Evolutionary conservation across 2,113 vertebrate species (phyloP).

Genomic region (Gambusia holbrooki): DNA sequence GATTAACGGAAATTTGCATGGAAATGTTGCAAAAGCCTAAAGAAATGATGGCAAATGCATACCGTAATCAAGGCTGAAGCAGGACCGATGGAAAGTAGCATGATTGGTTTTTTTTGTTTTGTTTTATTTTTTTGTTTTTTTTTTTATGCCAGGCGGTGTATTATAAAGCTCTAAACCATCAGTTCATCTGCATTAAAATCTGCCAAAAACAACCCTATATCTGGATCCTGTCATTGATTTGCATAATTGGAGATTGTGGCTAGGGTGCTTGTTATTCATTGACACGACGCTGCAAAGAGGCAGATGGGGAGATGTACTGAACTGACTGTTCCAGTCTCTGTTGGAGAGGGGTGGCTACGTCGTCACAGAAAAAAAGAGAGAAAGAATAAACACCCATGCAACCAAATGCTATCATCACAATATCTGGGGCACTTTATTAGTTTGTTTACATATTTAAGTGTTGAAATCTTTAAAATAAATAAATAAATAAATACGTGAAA

Average conservation of each 20-base stretch:
- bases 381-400: constrained; percentile 17
- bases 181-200: constrained; percentile 69
- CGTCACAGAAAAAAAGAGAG: constrained; percentile 3
- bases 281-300: constrained; percentile 60
- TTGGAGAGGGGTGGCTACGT: constrained; percentile 15
- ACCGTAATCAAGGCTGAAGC: not conserved
- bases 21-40: not conserved
- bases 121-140: not conserved
- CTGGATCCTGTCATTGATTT: constrained; percentile 60
- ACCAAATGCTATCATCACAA: constrained; percentile 15
- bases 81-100: not conserved
- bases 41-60: not conserved
- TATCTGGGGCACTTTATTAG: constrained; percentile 12
- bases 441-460: constrained; percentile 13
- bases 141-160: constrained; percentile 24
- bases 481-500: constrained; percentile 13
- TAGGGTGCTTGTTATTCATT: constrained; percentile 69
- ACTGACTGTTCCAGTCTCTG: constrained; percentile 66
- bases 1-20: not conserved
- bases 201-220: constrained; percentile 60
- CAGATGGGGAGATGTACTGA: constrained; percentile 68
- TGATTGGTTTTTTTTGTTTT: not conserved
- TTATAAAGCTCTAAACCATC: constrained; percentile 57
- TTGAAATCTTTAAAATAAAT: constrained; percentile 1
- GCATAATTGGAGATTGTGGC: constrained; percentile 75